Evolutionary conservation across 2,113 vertebrate species (phyloP), one percentile per base, ranked within the genome.

Genomic region (Cyanocitta stelleri): DNA sequence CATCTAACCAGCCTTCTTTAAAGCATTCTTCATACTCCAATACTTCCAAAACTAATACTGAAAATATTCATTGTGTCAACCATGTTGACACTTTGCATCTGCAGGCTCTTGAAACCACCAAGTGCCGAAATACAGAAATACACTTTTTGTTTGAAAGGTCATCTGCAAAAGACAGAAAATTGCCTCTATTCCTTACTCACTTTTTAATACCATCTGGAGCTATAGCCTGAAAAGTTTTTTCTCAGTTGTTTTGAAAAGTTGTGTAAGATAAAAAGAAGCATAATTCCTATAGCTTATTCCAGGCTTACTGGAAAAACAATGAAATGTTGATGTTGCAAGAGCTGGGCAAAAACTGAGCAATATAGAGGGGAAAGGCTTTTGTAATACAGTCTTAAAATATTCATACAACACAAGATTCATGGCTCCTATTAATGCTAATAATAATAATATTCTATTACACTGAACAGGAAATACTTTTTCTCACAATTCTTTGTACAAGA

Each of bases 41-140:
- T 33, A 88, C 85, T 88, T 96, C 82, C 93, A 96, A 89, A 93
- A 92, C 85, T 94, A 96, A 78, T 84, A 88, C 41, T 96, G 92
- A 88, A 95, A 92, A 86, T 90, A 96, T 86, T 96, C 55, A 71
- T 63, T 8, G 11, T 81, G 83, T 96, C 95, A 96, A 78, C 79
- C 64, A 33, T 9, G 44, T 81, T 95, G 93, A 93, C 90, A 78
- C 68, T 96, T 89, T 77, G 62, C 90, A 96, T 90, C 63, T 96
- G 93, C 86, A 94, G 83, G 72, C 76, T 93, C 92, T 78, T 78
- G 87, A 95, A 96, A 89, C n/a, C 72, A 93, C 72, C 88, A 77
- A 92, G 64, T 88, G 85, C 83, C 0, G 13, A 91, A 95, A 88
- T 88, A 80, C 6, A 93, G 59, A 90, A 93, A 96, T 89, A 56